Evolutionary conservation across 2,113 vertebrate species (phyloP), one percentile per base, ranked within the genome.

Genomic region (Deroptyus accipitrinus): DNA sequence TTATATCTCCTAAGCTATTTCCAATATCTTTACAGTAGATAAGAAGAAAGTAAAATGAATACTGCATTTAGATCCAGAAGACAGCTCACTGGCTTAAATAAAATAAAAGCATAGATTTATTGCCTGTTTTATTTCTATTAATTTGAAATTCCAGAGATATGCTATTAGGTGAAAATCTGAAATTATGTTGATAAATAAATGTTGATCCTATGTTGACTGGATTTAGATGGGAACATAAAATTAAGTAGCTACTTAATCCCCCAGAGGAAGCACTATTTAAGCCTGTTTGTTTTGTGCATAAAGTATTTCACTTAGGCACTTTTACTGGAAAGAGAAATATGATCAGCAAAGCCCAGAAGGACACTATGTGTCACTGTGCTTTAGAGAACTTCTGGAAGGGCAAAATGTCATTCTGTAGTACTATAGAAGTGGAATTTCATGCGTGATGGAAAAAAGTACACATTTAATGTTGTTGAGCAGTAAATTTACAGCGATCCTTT

Each of bases 271-370:
- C 41, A 51, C 49, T 28, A 95, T 95, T 88, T 82, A 93, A 96
- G 91, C 61, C 73, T 91, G 33, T 30, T 79, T 87, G 17, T 18
- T 89, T 35, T 85, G 66, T 88, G 31, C 52, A 9, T 86, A 83
- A 78, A 59, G 30, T 84, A 86, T 93, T 97, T 88, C 66, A 83
- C 86, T 88, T 92, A 77, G 92, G 72, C 74, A 23, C 67, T 62
- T 75, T 37, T 62, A 86, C 31, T 88, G 86, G 92, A 91, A 83
- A 13, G 77, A 95, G 30, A 92, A 88, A 88, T 67, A 46, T 91
- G 86, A 69, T 95, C 86, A 97, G 86, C 96, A 97, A 83, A 95
- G 88, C 91, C 74, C 88, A 91, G 93, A 97, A 97, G 76, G 92
- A 63, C 80, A 84, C 28, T 93, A 66, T 39, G 82, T 94, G 70